Evolutionary conservation across 2,888 invertebrate genomes (phyloP), one percentile per base, ranked within the genome.

Genomic region (Cynaeus angustus): DNA sequence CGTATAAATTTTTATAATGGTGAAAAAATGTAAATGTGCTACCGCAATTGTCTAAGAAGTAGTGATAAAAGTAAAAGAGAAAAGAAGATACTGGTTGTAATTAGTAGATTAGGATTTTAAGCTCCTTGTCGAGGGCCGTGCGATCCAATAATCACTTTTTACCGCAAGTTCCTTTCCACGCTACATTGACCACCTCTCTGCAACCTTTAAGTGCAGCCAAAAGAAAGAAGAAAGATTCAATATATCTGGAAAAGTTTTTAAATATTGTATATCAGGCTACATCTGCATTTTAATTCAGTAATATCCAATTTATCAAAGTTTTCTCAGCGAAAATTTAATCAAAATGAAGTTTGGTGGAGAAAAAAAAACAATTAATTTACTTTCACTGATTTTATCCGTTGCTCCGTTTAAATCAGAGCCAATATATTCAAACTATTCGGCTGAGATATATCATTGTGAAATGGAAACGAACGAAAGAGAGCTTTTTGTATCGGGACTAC

Each of bases 61-160:
- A 70, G 70, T 70, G 70, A 70, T 70, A 70, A 70, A 70, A 70
- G 67, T 70, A 70, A 70, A 70, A 67, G 70, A 62, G 70, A 70
- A 62, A 59, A 58, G 67, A 48, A 67, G 56, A 66, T 66, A 66
- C 70, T 62, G 66, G 62, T 67, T 70, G 70, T 70, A 70, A 70
- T 70, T 70, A 70, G 70, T 70, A 70, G 70, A 70, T 70, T 70
- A 70, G 66, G 70, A 70, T 70, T 70, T 70, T 70, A 70, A 70
- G 70, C 70, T 70, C 61, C 67, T 70, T 70, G 70, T 70, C 70
- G 70, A 61, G 70, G 66, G 59, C 48, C 43, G 66, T 43, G 70
- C 45, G 50, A 70, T 67, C 70, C 70, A 70, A 70, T 70, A 70
- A 70, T 70, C 70, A 67, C 70, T 70, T 66, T 70, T 70, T 64